phyloP scores from a whole-genome alignment of 2,113 vertebrate species.

The Tetrao urogallus region DNA sequence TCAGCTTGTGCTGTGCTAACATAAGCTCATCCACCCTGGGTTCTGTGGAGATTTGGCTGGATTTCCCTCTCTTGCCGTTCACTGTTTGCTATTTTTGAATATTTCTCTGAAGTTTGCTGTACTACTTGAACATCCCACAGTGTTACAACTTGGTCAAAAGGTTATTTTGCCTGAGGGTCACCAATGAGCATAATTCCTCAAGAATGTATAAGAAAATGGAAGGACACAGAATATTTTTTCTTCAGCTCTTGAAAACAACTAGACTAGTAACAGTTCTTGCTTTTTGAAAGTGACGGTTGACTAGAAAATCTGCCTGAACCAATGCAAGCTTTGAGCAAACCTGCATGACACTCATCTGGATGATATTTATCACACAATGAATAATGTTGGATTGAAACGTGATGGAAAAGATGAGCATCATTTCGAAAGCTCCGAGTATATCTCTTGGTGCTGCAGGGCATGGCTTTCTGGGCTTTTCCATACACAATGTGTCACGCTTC shows the following conservation, averaged over 20 bases:
- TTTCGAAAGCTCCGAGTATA: neutral
- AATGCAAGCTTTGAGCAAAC: neutral
- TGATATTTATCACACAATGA: neutral
- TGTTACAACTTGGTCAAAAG: neutral
- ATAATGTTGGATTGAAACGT: neutral
- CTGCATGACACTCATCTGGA: neutral
- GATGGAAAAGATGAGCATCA: neutral
- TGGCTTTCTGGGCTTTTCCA: neutral
- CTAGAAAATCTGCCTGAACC: neutral
- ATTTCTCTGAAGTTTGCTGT: neutral
- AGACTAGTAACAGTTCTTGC: neutral
- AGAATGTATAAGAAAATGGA: neutral
- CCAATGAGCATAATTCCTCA: neutral
- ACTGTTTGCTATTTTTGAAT: neutral
- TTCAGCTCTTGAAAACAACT: neutral
- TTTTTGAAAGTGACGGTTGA: neutral
- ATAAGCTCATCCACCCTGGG: fast-evolving
- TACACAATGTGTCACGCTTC: neutral
- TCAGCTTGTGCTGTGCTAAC: neutral
- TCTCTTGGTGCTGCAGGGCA: neutral
- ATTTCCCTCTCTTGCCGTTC: neutral
- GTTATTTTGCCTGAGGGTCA: neutral
- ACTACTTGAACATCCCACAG: neutral
- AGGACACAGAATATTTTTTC: neutral
- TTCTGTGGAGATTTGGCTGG: neutral